Evolutionary conservation across 2,797 vertebrate species (phyloP).

Genomic region (Lycodopsis pacificus): DNA sequence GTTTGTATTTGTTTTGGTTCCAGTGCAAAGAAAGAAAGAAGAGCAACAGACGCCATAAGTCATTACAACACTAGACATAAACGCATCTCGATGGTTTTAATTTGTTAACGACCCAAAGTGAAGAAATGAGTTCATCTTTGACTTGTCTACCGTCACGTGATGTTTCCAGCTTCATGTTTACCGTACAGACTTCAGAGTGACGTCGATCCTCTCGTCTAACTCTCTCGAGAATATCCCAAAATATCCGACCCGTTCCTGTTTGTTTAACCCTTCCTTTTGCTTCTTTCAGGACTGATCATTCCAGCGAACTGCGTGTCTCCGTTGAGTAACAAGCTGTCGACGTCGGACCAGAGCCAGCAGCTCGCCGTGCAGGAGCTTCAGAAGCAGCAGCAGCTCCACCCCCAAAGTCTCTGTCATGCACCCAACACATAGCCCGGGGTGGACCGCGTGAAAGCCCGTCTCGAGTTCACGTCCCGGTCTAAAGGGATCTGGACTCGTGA

Average conservation of each 20-base stretch:
- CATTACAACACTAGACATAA: too few species aligned
- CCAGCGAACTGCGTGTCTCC: constrained; percentile 95
- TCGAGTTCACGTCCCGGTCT: constrained; percentile 26
- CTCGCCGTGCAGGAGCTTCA: constrained; percentile 97
- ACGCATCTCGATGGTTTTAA: too few species aligned
- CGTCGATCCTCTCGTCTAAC: neutral
- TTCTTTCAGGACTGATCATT: constrained; percentile 93
- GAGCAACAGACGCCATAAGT: too few species aligned
- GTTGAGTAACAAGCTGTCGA: constrained; percentile 94
- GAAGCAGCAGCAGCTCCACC: constrained; percentile 98
- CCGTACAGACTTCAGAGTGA: too few species aligned
- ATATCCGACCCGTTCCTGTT: neutral
- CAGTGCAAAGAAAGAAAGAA: too few species aligned
- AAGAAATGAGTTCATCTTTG: neutral
- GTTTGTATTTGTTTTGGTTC: too few species aligned
- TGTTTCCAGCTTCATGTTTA: neutral
- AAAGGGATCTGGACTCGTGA: constrained; percentile 39
- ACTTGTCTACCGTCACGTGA: neutral
- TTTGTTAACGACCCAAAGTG: neutral
- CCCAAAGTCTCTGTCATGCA: constrained; percentile 94
- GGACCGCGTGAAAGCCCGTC: constrained; percentile 7
- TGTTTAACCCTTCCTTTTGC: neutral
- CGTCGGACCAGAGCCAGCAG: constrained; percentile 98
- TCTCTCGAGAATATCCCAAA: neutral
- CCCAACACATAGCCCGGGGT: constrained; percentile 83